Evolutionary conservation across 2,888 invertebrate genomes (phyloP).

Genomic region (Aromia moschata): DNA sequence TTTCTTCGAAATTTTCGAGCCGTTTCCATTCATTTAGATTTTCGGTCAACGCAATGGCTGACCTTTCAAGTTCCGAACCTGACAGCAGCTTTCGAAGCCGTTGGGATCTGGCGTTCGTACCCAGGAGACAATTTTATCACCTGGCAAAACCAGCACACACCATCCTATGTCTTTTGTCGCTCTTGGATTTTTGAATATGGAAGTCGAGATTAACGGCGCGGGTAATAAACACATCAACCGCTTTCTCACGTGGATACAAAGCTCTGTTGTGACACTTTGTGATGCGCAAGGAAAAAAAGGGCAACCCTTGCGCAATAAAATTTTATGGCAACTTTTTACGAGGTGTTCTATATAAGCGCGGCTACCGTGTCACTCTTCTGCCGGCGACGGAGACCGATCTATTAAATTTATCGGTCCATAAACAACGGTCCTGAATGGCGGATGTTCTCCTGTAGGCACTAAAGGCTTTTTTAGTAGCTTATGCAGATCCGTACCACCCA

Average conservation of each 20-base stretch:
- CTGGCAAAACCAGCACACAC: background rate
- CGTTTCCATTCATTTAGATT: no score
- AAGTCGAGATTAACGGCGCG: constrained; percentile 21
- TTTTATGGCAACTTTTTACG: constrained; percentile 22
- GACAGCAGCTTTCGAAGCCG: no score
- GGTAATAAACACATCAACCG: constrained; percentile 21
- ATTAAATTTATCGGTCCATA: constrained; percentile 30
- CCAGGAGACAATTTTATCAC: background rate
- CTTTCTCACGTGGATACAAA: constrained; percentile 26
- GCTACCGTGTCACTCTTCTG: constrained; percentile 19
- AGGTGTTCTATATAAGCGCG: constrained; percentile 15
- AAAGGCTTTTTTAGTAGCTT: constrained; percentile 21
- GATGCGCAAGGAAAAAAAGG: constrained; percentile 9
- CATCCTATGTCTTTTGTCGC: background rate
- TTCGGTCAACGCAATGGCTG: background rate
- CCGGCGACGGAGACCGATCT: constrained; percentile 24
- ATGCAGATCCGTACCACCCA: constrained; percentile 27
- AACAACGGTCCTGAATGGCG: constrained; percentile 26
- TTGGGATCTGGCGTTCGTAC: background rate
- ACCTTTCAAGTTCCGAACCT: no score
- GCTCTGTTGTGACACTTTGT: constrained; percentile 27
- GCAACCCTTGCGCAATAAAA: constrained; percentile 27
- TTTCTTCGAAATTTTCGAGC: no score
- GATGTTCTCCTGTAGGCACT: constrained; percentile 8
- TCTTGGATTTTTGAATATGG: constrained; percentile 10